A percentile compares a stretch with the other conserved stretches of the same genome.
Evolutionary conservation across 2,888 invertebrate species (phyloP).

Genomic region (Phortica magna): DNA sequence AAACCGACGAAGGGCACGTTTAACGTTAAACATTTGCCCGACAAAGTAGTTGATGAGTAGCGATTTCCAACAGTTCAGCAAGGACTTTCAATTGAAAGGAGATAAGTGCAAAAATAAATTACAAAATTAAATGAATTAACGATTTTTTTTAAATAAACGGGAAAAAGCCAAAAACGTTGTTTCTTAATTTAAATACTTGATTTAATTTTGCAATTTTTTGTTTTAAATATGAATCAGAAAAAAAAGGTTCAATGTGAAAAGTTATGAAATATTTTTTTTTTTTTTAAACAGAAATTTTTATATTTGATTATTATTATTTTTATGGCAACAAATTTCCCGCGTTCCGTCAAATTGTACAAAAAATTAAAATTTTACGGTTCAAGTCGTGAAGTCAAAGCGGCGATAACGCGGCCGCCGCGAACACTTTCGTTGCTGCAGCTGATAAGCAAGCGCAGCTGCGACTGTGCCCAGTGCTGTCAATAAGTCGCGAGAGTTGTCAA

Average conservation of each 20-base stretch:
- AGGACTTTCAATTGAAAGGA: too few relatives aligned
- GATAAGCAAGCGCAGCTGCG: conserved; percentile 20
- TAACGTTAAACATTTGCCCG: not conserved
- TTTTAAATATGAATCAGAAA: too few relatives aligned
- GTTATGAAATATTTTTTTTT: too few relatives aligned
- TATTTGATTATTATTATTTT: not conserved
- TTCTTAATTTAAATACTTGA: too few relatives aligned
- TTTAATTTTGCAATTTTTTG: too few relatives aligned
- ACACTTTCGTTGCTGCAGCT: conserved; percentile 5
- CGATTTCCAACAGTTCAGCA: too few relatives aligned
- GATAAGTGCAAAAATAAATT: not conserved
- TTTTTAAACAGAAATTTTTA: not conserved
- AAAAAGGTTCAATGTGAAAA: too few relatives aligned
- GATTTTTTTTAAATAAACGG: too few relatives aligned
- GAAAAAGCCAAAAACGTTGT: too few relatives aligned
- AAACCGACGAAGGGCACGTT: not conserved
- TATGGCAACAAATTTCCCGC: conserved; percentile 13
- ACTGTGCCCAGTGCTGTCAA: not conserved
- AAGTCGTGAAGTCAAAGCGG: conserved; percentile 37
- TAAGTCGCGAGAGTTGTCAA: not conserved
- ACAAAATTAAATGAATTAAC: not conserved
- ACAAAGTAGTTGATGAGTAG: not conserved
- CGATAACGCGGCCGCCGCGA: conserved; percentile 2
- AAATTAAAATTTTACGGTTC: conserved; percentile 70
- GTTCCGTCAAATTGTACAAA: not conserved